Conservation (phyloP, 2,888 invertebrate genomes). For the Hydraecia micacea region DNA sequence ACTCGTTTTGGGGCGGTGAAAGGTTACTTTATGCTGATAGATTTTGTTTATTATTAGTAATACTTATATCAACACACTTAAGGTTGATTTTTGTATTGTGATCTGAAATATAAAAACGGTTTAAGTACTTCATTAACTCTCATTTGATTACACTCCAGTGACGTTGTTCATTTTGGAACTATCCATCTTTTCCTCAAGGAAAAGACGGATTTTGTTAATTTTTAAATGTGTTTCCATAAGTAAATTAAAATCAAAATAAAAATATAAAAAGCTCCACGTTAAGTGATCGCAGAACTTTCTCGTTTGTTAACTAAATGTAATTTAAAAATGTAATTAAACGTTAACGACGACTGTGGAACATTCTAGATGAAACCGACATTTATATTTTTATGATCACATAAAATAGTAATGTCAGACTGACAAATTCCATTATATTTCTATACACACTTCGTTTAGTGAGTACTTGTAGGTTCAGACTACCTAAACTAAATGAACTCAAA, state of each 20-base stretch:
- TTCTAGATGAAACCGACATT: not conserved
- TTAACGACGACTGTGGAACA: not conserved
- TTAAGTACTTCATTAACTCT: not conserved
- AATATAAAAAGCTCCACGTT: not conserved
- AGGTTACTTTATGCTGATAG: constrained; percentile 26
- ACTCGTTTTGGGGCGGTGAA: constrained; percentile 23
- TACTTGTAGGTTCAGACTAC: not conserved
- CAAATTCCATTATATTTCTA: not conserved
- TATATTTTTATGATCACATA: constrained; percentile 10
- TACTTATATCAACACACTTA: not conserved
- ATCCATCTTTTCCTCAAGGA: not conserved
- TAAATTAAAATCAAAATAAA: too few species aligned
- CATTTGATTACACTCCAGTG: not conserved
- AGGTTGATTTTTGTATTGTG: not conserved
- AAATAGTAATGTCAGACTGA: not conserved
- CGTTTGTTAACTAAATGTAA: not conserved
- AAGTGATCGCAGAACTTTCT: not conserved
- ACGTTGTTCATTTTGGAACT: not conserved
- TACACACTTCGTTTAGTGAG: not conserved
- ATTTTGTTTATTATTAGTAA: constrained; percentile 16
- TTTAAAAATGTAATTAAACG: not conserved
- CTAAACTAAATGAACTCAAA: too few species aligned
- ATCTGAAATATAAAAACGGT: too few species aligned
- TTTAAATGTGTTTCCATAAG: not conserved
- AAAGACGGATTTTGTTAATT: not conserved